Evolutionary conservation across 2,888 invertebrate species (phyloP).

Genomic region (Drepanosiphum platanoidis): DNA sequence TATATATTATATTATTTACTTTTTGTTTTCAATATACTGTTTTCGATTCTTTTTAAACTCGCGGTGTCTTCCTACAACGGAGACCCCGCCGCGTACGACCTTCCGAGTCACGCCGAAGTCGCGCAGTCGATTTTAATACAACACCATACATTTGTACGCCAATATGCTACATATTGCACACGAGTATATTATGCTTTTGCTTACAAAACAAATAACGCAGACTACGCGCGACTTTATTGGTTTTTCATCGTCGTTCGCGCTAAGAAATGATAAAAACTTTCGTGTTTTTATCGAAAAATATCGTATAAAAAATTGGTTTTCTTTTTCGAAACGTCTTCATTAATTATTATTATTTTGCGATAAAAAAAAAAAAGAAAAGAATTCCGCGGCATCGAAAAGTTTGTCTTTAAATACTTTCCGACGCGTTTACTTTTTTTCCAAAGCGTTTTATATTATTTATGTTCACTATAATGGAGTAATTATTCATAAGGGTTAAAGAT

Average conservation of each 20-base stretch:
- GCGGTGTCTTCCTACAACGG: background rate
- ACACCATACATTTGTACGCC: no score
- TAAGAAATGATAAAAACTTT: background rate
- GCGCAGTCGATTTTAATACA: no score
- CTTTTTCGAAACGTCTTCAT: background rate
- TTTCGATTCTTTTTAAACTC: no score
- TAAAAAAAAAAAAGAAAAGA: no score
- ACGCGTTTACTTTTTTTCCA: background rate
- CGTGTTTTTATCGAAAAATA: background rate
- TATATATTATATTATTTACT: no score
- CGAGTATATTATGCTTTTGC: background rate
- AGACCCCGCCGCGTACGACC: background rate
- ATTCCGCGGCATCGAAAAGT: background rate
- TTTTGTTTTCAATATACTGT: no score
- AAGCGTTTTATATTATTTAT: conserved; percentile 7
- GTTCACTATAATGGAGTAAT: conserved; percentile 6
- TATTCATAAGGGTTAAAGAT: conserved; percentile 40
- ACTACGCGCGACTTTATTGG: background rate
- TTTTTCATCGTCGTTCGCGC: background rate
- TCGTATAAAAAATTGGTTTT: background rate
- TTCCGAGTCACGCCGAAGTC: no score
- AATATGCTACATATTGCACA: no score
- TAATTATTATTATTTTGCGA: background rate
- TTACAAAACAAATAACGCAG: background rate
- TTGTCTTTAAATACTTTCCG: conserved; percentile 7